Base-by-base conservation (phyloP, 2,888 invertebrate species). In the Griposia aprilina region DNA sequence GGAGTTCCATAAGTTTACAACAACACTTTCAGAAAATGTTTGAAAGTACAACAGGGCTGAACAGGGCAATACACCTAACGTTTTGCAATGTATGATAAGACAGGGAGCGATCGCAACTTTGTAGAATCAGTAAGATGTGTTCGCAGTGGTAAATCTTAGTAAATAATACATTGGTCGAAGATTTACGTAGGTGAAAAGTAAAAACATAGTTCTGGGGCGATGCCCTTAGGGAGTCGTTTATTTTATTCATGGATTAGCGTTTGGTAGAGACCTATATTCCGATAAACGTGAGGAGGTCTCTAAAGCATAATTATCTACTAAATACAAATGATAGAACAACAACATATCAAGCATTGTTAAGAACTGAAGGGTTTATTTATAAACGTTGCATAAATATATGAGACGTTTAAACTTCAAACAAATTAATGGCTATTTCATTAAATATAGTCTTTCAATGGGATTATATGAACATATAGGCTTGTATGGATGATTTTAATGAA, bases 161-260 rank as follows among this genome's bases (percentile, higher is more conserved):
- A 84, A 92, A 92, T 92, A 91, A 91, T 90, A 88, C 74, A 91
- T 91, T 87, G 70, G 82, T 78, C 83, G 84, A 90, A 87, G 91
- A 93, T 93, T 92, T 93, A 93, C 89, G 90, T 85, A 91, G 91
- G 91, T 91, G 92, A 87, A 92, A 92, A 92, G 92, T 92, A 93
- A 93, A 91, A 89, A 91, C 92, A 91, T 92, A 91, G 92, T 90
- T 90, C 89, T 88, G 89, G 90, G 91, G 89, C 88, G 88, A 86
- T 86, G 82, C 84, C 88, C 78, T 87, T 89, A 83, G 87, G 86
- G 89, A 87, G 78, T 76, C 67, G 76, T 89, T 91, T 93, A 90
- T 92, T 92, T 94, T 93, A 94, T 93, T 93, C 91, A 93, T 93
- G 88, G 84, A 85, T 86, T 84, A 75, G 69, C 59, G 65, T 84